Evolutionary conservation across 2,113 vertebrate genomes (phyloP).

Genomic region (Piaya cayana): DNA sequence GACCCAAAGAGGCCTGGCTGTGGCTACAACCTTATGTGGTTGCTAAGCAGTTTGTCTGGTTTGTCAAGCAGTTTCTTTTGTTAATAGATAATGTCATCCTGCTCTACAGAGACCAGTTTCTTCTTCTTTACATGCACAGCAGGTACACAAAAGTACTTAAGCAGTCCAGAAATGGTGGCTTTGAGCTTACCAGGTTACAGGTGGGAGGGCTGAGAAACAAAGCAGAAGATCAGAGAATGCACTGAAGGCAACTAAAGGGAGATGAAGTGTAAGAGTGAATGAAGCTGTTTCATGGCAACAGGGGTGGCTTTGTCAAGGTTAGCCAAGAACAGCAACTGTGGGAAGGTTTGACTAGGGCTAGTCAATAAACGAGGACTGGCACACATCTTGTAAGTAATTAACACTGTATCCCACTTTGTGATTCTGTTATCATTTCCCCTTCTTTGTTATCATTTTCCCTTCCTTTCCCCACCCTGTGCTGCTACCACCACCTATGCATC

Average conservation of each 20-base stretch:
- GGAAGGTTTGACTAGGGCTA: neutral
- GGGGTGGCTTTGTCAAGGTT: neutral
- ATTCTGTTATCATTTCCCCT: neutral
- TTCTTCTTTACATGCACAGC: neutral
- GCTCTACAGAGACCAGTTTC: neutral
- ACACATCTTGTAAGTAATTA: neutral
- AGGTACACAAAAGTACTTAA: neutral
- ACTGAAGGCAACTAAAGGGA: neutral
- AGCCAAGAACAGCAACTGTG: neutral
- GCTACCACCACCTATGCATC: neutral
- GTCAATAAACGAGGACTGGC: neutral
- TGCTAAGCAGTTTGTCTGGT: slow-evolving; percentile 34
- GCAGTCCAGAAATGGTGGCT: neutral
- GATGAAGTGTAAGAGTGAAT: neutral
- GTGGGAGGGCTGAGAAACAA: neutral
- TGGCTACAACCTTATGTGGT: neutral
- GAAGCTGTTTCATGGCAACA: slow-evolving; percentile 25
- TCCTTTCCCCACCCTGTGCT: neutral
- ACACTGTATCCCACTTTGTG: neutral
- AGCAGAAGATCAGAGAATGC: neutral
- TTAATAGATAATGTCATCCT: neutral
- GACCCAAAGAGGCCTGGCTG: neutral
- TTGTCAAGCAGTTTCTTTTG: slow-evolving; percentile 18
- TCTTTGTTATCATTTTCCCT: neutral
- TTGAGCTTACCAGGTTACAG: neutral